These are phyloP conservation scores for Poecilia gillii DNA, from an alignment of 2,797 vertebrate species.

Conservation along the genomic window DNA sequence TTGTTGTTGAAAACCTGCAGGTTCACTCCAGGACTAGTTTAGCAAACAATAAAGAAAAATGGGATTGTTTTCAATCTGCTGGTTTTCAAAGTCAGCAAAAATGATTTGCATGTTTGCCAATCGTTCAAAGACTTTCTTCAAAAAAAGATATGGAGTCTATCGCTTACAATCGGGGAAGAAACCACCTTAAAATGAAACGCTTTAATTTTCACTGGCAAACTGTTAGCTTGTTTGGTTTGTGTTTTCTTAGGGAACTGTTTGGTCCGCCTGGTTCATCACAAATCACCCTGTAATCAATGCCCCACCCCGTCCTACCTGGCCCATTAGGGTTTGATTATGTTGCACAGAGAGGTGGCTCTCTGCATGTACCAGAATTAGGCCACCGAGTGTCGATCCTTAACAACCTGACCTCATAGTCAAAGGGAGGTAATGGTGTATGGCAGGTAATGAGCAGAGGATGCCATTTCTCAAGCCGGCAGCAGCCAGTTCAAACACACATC, in stretches of 20 bases:
- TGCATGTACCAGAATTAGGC: conserved; percentile 9
- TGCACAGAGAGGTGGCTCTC: conserved; percentile 5
- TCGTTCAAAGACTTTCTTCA: not conserved
- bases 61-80: not conserved
- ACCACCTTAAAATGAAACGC: not conserved
- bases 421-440: conserved; percentile 6
- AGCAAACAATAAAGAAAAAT: not conserved
- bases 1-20: too few relatives aligned
- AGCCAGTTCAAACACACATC: conserved; percentile 17
- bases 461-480: conserved; percentile 4
- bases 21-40: not conserved
- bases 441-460: conserved; percentile 11
- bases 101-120: not conserved
- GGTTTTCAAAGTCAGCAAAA: not conserved
- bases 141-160: not conserved
- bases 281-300: conserved; percentile 15
- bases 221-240: conserved; percentile 5
- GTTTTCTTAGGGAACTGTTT: conserved; percentile 17
- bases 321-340: conserved; percentile 2
- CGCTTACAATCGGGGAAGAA: not conserved
- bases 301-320: conserved; percentile 1
- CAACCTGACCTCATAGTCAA: conserved; percentile 6
- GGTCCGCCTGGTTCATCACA: conserved; percentile 2
- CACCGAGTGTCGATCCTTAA: not conserved
- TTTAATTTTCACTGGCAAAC: not conserved